Evolutionary conservation across 2,888 invertebrate genomes (phyloP).

Genomic region (Adelphocoris suturalis): DNA sequence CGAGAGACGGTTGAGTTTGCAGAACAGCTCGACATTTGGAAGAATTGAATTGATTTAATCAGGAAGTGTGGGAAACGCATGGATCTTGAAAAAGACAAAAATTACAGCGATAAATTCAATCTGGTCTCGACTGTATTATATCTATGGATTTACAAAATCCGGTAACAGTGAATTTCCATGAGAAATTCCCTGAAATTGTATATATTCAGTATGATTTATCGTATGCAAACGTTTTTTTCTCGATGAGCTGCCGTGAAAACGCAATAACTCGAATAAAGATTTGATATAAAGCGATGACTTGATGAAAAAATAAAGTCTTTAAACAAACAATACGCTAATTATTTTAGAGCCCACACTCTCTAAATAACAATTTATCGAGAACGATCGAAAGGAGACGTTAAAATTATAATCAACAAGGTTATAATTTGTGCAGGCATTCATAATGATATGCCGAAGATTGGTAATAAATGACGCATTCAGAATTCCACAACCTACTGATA

Average conservation of each 20-base stretch:
- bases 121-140: no score
- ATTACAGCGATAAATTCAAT: no score
- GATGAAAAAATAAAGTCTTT: slow-evolving; percentile 38
- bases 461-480: not conserved
- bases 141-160: no score
- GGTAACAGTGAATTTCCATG: no score
- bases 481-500: slow-evolving; percentile 9
- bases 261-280: slow-evolving; percentile 1
- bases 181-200: no score
- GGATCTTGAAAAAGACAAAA: no score
- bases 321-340: slow-evolving; percentile 51
- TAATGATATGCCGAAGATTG: slow-evolving; percentile 12
- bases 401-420: not conserved
- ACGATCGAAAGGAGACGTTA: no score
- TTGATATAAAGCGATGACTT: slow-evolving; percentile 16
- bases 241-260: not conserved
- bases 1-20: not conserved
- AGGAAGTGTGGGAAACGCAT: no score
- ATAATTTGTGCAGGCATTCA: not conserved
- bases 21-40: slow-evolving; percentile 3
- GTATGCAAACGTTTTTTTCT: no score
- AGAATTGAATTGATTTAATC: not conserved
- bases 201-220: no score
- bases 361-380: not conserved
- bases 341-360: slow-evolving; percentile 53